Evolutionary conservation across 2,888 invertebrate genomes (phyloP).

Genomic region (Zhengitettix transpicula): DNA sequence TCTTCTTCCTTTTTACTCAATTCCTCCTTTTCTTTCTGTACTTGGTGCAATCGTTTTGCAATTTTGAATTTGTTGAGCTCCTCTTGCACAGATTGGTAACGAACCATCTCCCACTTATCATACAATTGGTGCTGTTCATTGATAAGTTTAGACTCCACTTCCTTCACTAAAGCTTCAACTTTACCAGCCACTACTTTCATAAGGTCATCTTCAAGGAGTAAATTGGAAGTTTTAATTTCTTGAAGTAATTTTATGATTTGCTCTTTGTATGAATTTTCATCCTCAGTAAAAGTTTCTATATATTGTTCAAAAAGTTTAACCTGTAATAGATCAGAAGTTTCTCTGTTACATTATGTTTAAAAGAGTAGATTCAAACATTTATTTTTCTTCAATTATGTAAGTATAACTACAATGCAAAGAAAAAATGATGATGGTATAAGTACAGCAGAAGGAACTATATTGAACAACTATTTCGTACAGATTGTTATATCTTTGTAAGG

Average conservation of each 20-base stretch:
- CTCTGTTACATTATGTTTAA: too few species aligned
- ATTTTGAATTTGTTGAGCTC: slow-evolving; percentile 37
- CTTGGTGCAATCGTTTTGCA: slow-evolving; percentile 30
- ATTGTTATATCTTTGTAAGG: too few species aligned
- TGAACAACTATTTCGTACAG: too few species aligned
- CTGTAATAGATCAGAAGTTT: slow-evolving; percentile 1
- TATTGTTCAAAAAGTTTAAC: slow-evolving; percentile 32
- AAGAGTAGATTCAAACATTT: too few species aligned
- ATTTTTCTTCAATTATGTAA: too few species aligned
- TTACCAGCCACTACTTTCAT: slow-evolving; percentile 8
- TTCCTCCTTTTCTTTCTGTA: slow-evolving; percentile 39
- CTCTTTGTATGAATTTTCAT: slow-evolving; percentile 8
- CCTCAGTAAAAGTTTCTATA: slow-evolving; percentile 10
- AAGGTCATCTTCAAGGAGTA: slow-evolving; percentile 4
- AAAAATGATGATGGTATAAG: too few species aligned
- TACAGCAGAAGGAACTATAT: too few species aligned
- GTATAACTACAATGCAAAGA: too few species aligned
- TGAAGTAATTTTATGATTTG: slow-evolving; percentile 3
- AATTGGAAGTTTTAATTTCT: slow-evolving; percentile 6
- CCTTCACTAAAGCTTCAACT: slow-evolving; percentile 25
- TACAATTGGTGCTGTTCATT: slow-evolving; percentile 37
- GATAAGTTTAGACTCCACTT: slow-evolving; percentile 39
- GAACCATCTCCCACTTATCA: slow-evolving; percentile 36
- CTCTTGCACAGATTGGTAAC: slow-evolving; percentile 38
- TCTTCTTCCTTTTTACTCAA: slow-evolving; percentile 42